Conservation (phyloP, 2,888 invertebrate genomes). For the Stramonita haemastoma region DNA sequence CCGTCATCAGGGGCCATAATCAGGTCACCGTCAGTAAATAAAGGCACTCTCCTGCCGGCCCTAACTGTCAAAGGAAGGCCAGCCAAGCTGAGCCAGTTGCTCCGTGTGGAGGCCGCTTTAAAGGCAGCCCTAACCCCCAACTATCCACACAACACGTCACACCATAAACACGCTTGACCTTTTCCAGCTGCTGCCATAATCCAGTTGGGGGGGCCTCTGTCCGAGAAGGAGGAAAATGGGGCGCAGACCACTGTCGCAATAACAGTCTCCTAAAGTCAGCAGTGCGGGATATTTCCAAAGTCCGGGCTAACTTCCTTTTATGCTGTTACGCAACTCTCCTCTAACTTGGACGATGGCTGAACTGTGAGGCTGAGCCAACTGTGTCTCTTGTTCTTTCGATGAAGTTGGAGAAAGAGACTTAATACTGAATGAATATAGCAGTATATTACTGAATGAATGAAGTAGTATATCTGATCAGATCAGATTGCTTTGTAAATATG, state of each 20-base stretch:
- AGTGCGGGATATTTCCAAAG: neutral
- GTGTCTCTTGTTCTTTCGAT: no score
- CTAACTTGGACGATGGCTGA: no score
- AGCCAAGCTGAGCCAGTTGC: neutral
- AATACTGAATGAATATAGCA: no score
- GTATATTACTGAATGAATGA: no score
- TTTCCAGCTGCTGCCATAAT: neutral
- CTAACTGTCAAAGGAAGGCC: neutral
- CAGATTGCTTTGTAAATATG: no score
- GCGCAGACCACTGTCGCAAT: no score
- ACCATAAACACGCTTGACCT: neutral
- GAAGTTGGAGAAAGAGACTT: no score
- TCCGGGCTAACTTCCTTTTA: no score
- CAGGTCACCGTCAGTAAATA: neutral
- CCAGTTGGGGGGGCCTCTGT: neutral
- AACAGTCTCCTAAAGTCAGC: neutral
- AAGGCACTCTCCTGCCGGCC: neutral
- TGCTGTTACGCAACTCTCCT: no score
- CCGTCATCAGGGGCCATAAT: neutral
- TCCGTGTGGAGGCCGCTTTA: neutral
- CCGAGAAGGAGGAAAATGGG: neutral
- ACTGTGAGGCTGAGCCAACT: no score
- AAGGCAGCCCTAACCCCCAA: neutral
- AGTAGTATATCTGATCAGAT: no score
- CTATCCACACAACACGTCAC: neutral